These are phyloP conservation scores for Pristionchus exspectatus DNA, from an alignment of 2,888 invertebrate genomes.

Conservation along the genomic window DNA sequence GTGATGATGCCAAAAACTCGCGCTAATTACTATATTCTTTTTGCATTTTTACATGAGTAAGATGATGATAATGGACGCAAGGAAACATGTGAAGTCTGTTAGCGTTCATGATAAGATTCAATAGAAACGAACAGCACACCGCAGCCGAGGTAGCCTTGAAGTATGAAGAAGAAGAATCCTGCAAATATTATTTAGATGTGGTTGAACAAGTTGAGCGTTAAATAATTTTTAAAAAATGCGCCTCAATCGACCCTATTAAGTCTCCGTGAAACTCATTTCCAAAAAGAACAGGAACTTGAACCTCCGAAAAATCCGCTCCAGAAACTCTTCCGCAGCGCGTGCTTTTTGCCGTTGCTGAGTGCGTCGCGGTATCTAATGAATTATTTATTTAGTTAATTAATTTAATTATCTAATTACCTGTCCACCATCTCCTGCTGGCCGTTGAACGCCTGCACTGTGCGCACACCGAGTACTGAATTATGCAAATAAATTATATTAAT, in stretches of 20 bases:
- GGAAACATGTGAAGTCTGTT: too few species aligned
- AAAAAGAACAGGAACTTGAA: too few species aligned
- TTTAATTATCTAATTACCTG: slow-evolving; percentile 55
- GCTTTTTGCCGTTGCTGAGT: slow-evolving; percentile 64
- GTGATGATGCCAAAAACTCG: not conserved
- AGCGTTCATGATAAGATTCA: too few species aligned
- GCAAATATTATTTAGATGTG: not conserved
- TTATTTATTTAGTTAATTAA: not conserved
- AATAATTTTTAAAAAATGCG: too few species aligned
- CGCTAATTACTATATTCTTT: too few species aligned
- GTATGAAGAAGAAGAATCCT: slow-evolving; percentile 69
- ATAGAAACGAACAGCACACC: slow-evolving; percentile 64
- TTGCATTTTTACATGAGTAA: too few species aligned
- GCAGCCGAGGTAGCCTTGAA: slow-evolving; percentile 56
- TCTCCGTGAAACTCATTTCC: too few species aligned
- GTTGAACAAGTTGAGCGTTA: too few species aligned
- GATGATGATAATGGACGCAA: too few species aligned
- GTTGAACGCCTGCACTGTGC: slow-evolving; percentile 74
- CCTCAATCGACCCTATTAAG: too few species aligned
- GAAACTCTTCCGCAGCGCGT: slow-evolving; percentile 69
- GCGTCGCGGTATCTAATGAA: not conserved
- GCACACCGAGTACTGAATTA: slow-evolving; percentile 64
- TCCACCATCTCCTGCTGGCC: slow-evolving; percentile 70
- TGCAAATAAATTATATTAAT: not conserved
- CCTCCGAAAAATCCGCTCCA: slow-evolving; percentile 72